Base-by-base conservation (phyloP, 2,888 invertebrate species). In the Incurvaria masculella region DNA sequence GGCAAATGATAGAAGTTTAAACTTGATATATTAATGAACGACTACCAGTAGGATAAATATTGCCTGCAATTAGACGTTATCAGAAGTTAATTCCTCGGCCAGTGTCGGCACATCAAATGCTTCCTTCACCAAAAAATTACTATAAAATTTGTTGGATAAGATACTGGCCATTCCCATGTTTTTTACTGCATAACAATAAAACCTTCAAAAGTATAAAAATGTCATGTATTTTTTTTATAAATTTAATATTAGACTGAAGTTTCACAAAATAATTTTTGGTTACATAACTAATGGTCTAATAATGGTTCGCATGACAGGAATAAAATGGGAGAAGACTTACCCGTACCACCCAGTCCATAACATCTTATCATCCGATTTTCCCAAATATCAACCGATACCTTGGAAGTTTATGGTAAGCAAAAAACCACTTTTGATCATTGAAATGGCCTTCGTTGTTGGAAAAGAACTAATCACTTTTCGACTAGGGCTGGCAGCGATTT, bases 321-420 rank as follows among this genome's bases (percentile, higher is more conserved):
- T 75, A 40, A 82, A 80, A 66, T 82, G 82, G 82, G 74, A 80
- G 51, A 74, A 70, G 54, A 50, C 80, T 4, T 56, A 59, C 16
- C 73, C 67, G 42, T 68, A 72, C 56, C 63, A 69, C 55, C 80
- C 72, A 39, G 61, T 68, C 33, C 79, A 82, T 56, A 81, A 80
- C 54, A 79, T 83, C 17, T 76, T 81, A 49, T 81, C 82, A 11
- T 81, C 82, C 0, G 78, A 79, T 63, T 79, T 76, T 57, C 72
- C 76, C 14, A 79, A 66, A 59, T 78, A 76, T 51, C 61, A 63
- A 57, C 79, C 75, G 23, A 72, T 68, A 49, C 80, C 80, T n/a
- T 75, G 80, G 68, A 82, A 81, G 59, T 81, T 78, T 59, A 75
- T 74, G 66, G 82, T 81, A 65, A 59, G 63, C 51, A 44, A 38